Conservation (phyloP, 2,797 vertebrate genomes). For the Liasis olivaceus region DNA sequence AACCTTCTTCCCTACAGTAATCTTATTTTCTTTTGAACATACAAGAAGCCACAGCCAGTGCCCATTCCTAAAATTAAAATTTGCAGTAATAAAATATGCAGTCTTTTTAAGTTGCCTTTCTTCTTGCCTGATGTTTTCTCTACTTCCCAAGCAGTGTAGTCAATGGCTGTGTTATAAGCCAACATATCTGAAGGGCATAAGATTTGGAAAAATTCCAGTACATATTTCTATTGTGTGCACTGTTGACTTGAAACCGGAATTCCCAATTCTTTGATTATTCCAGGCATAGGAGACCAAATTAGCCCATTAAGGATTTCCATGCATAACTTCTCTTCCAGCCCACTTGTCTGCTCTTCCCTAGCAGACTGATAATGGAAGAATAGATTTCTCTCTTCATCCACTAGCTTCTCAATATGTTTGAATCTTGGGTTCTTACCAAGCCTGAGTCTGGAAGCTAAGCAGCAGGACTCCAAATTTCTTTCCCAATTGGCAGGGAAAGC, state of each 20-base stretch:
- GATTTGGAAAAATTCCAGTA: not conserved
- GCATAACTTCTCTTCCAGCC: not conserved
- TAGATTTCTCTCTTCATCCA: too few species aligned
- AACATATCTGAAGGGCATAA: not conserved
- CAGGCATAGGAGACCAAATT: not conserved
- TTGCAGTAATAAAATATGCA: not conserved
- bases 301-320: not conserved
- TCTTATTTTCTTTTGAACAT: not conserved
- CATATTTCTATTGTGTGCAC: not conserved
- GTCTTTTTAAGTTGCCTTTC: not conserved
- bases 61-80: not conserved
- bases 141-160: not conserved
- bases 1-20: not conserved
- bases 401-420: not conserved
- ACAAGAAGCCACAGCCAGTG: not conserved
- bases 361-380: not conserved
- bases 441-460: not conserved
- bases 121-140: not conserved
- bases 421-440: not conserved
- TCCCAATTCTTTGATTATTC: not conserved
- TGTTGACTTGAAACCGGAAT: not conserved
- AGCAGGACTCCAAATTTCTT: not conserved
- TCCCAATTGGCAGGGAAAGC: not conserved
- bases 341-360: not conserved
- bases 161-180: not conserved